Evolutionary conservation across 2,113 vertebrate genomes (phyloP).

Genomic region (Motacilla alba): DNA sequence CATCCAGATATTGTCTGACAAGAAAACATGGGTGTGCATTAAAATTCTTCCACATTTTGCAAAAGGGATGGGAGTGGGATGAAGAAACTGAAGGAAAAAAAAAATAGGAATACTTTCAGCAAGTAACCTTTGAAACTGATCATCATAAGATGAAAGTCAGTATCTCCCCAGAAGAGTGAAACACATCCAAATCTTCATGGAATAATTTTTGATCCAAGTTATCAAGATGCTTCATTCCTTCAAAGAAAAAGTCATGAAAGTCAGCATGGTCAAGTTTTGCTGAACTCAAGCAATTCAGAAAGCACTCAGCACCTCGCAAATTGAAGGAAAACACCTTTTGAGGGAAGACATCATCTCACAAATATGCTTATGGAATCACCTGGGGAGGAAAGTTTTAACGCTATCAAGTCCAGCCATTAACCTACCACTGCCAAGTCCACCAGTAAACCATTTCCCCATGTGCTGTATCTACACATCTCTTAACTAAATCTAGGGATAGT

Average conservation of each 20-base stretch:
- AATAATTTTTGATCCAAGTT: not conserved
- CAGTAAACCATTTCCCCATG: not conserved
- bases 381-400: not conserved
- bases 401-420: not conserved
- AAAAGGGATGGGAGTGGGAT: not conserved
- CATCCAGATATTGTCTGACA: not conserved
- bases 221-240: not conserved
- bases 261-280: not conserved
- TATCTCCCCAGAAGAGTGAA: not conserved
- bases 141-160: not conserved
- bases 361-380: not conserved
- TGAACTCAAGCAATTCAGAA: not conserved
- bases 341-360: not conserved
- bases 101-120: not conserved
- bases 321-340: not conserved
- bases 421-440: not conserved
- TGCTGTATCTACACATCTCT: not conserved
- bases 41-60: not conserved
- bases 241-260: not conserved
- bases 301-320: not conserved
- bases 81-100: not conserved
- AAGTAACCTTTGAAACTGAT: not conserved
- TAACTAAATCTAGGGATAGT: not conserved
- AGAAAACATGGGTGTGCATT: not conserved
- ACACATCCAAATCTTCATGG: not conserved